Conservation (phyloP, 2,113 vertebrate genomes). For the Gulo gulo region DNA sequence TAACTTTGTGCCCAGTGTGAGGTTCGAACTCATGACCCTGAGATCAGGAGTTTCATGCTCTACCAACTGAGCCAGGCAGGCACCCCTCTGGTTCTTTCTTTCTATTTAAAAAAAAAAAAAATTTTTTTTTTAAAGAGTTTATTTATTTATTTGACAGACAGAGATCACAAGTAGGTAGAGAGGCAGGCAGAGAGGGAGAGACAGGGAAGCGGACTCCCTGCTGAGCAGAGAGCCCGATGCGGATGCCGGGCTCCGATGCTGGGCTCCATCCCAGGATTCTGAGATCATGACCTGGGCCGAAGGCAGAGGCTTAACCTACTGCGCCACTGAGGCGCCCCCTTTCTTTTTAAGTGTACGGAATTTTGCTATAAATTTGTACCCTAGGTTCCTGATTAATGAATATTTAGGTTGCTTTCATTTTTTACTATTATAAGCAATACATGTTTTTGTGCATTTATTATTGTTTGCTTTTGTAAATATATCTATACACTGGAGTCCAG, state of each 20-base stretch:
- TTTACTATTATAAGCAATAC: background rate
- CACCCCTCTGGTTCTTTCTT: background rate
- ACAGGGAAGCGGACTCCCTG: no score
- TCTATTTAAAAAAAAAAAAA: background rate
- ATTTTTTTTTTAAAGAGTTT: no score
- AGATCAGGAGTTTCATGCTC: background rate
- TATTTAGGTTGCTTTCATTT: constrained; percentile 16
- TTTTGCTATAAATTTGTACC: constrained; percentile 13
- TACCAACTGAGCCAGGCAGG: background rate
- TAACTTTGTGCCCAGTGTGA: background rate
- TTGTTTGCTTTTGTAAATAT: background rate
- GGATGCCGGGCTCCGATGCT: no score
- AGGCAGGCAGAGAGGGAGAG: no score
- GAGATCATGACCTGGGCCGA: no score
- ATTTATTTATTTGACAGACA: no score
- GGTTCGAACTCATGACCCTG: background rate
- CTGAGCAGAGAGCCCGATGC: no score
- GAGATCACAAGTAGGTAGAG: no score
- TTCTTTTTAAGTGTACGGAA: background rate
- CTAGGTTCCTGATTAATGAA: background rate
- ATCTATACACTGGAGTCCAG: background rate
- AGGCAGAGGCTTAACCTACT: no score
- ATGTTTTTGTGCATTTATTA: background rate
- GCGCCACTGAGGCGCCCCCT: background rate
- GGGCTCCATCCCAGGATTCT: no score